Evolutionary conservation across 1,140 invertebrate species (phyloP).

Genomic region (Atta colombica): DNA sequence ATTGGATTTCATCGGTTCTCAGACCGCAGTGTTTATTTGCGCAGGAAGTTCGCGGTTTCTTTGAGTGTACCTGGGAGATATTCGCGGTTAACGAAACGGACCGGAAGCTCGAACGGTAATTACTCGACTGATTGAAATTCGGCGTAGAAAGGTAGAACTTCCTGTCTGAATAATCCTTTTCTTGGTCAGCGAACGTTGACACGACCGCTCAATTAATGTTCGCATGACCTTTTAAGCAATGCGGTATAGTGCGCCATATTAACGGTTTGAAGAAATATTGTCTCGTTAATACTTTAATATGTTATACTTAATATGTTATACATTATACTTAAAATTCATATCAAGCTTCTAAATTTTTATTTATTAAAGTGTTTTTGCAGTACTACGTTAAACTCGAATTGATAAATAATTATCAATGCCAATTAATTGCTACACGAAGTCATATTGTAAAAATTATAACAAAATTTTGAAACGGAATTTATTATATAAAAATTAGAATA

Average conservation of each 20-base stretch:
- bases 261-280: constrained; percentile 13
- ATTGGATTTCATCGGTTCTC: not conserved
- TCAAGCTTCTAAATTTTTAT: not conserved
- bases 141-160: constrained; percentile 69
- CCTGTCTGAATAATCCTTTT: constrained; percentile 67
- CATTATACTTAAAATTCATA: not conserved
- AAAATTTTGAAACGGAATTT: not conserved
- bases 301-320: too few species aligned
- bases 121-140: constrained; percentile 72
- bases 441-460: not conserved
- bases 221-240: constrained; percentile 53
- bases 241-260: not conserved
- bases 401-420: not conserved
- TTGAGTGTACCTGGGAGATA: not conserved
- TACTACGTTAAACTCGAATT: not conserved
- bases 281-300: constrained; percentile 1
- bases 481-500: too few species aligned
- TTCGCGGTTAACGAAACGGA: constrained; percentile 41
- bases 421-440: not conserved
- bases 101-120: constrained; percentile 59
- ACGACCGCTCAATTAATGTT: constrained; percentile 46
- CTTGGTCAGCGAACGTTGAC: constrained; percentile 70
- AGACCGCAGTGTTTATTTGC: constrained; percentile 23
- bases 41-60: constrained; percentile 38
- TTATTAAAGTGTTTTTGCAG: not conserved